A percentile compares a stretch with the other conserved stretches of the same genome.
Conservation (phyloP, 2,888 invertebrate genomes). For the Apoderus coryli region DNA sequence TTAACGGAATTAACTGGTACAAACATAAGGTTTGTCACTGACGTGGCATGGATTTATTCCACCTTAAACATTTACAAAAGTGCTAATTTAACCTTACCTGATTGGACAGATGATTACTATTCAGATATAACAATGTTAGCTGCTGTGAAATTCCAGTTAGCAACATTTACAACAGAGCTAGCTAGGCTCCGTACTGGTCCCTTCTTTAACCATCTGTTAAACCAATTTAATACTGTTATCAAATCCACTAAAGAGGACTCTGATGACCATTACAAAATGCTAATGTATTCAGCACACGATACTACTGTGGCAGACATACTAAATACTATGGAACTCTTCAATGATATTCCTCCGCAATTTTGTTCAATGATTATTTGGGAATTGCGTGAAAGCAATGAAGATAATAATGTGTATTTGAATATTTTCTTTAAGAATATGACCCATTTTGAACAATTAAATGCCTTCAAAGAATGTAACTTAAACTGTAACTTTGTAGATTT, state of each 20-base stretch:
- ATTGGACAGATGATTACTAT: constrained; percentile 31
- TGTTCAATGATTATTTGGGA: constrained; percentile 57
- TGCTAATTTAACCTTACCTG: constrained; percentile 37
- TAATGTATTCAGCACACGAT: constrained; percentile 71
- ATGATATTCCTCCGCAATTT: constrained; percentile 52
- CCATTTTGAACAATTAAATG: no score
- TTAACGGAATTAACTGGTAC: no score
- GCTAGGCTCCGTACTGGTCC: constrained; percentile 46
- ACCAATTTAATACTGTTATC: constrained; percentile 37
- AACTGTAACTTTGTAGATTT: constrained; percentile 11
- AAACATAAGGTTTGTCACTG: background rate
- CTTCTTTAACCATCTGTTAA: constrained; percentile 52
- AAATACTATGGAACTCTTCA: constrained; percentile 52
- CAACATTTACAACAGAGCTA: constrained; percentile 40
- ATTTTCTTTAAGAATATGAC: constrained; percentile 51
- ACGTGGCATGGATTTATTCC: constrained; percentile 43
- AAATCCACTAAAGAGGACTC: constrained; percentile 9
- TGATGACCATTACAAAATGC: constrained; percentile 36
- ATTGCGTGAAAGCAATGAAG: constrained; percentile 33
- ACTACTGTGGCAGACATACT: constrained; percentile 60
- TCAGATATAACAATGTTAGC: constrained; percentile 48
- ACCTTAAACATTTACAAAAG: constrained; percentile 49
- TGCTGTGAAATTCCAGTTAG: constrained; percentile 40
- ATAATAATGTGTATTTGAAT: constrained; percentile 24
- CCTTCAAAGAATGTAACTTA: constrained; percentile 11